Conservation (phyloP, 2,888 invertebrate species). For the Chloroclysta siterata region DNA sequence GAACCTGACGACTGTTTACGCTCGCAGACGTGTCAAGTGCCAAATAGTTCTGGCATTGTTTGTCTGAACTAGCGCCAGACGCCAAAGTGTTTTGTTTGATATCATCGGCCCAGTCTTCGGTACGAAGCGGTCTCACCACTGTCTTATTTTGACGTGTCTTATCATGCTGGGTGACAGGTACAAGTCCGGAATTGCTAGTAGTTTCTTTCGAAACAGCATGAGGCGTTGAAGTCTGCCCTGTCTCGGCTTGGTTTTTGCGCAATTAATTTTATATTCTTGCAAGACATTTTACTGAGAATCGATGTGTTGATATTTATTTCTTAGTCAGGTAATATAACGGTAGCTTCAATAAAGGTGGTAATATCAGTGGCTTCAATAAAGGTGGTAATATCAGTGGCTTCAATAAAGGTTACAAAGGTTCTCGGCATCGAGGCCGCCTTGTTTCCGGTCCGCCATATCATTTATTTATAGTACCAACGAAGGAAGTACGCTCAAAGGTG, state of each 20-base stretch:
- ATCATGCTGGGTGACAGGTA: not conserved
- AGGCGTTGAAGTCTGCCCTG: conserved; percentile 2
- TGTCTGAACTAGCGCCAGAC: not conserved
- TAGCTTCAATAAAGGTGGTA: not conserved
- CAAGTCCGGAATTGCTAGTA: not conserved
- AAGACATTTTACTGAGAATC: conserved; percentile 2
- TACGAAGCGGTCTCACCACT: not conserved
- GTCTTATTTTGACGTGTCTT: not conserved
- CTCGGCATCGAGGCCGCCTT: conserved; percentile 59
- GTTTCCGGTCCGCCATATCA: conserved; percentile 69
- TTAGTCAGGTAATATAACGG: not conserved
- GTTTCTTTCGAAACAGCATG: not conserved
- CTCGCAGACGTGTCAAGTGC: conserved; percentile 13
- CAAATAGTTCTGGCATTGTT: conserved; percentile 31
- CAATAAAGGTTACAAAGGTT: conserved; percentile 41
- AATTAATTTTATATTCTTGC: not conserved
- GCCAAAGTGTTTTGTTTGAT: not conserved
- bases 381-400: conserved; percentile 28
- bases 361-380: conserved; percentile 31
- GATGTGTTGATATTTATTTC: conserved; percentile 3
- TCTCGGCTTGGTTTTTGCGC: conserved; percentile 4
- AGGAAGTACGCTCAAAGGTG: conserved; percentile 68
- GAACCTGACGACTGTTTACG: conserved; percentile 9
- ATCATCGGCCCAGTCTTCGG: not conserved
- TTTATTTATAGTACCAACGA: conserved; percentile 65